Conservation (phyloP, 2,888 invertebrate genomes). For the Hyles lineata region DNA sequence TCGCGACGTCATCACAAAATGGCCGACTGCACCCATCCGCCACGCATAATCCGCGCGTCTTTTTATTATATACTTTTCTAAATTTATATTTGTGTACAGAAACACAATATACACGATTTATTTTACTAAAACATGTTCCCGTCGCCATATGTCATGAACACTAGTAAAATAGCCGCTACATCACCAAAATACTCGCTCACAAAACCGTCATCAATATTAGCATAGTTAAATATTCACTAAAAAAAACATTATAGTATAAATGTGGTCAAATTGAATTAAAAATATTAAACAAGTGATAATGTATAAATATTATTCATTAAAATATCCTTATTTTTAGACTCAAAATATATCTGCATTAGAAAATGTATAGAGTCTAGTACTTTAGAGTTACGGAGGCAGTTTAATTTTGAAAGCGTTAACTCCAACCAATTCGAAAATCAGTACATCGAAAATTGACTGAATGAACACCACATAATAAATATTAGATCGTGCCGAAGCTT, state of each 20-base stretch:
- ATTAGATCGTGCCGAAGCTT: too few species aligned
- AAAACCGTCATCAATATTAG: constrained; percentile 68
- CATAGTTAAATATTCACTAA: constrained; percentile 51
- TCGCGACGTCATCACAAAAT: neutral
- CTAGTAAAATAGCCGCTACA: neutral
- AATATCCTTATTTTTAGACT: constrained; percentile 74
- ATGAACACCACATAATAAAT: too few species aligned
- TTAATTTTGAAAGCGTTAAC: constrained; percentile 26
- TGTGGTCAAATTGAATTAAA: constrained; percentile 51
- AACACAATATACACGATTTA: constrained; percentile 21
- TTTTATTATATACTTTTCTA: constrained; percentile 21
- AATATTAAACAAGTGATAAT: constrained; percentile 59
- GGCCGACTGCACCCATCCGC: neutral
- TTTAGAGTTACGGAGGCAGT: constrained; percentile 43
- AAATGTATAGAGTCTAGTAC: constrained; percentile 57
- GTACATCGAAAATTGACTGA: too few species aligned
- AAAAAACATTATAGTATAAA: constrained; percentile 40
- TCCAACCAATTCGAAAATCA: neutral
- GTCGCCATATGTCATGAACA: neutral
- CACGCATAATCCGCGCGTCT: neutral
- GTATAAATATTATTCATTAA: constrained; percentile 56
- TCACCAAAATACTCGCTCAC: constrained; percentile 50
- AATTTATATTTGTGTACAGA: neutral
- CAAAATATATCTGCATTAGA: constrained; percentile 68
- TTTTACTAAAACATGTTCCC: neutral